A percentile compares a stretch with the other conserved stretches of the same genome.
phyloP scores from a whole-genome alignment of 2,888 invertebrate species.

The Uloborus plumipes region DNA sequence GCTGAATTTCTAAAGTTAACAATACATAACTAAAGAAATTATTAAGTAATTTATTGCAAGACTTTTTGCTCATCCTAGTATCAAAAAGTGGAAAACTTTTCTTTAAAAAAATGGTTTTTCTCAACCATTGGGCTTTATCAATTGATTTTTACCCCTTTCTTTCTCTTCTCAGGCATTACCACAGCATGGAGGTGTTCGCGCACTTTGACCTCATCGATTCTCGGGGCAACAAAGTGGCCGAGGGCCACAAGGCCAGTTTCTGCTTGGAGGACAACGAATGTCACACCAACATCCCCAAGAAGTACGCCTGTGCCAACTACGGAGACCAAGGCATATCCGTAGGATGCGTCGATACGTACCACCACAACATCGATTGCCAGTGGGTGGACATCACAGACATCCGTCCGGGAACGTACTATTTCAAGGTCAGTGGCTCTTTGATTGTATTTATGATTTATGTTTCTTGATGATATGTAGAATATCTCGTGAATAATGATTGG shows the following conservation, averaged over 20 bases:
- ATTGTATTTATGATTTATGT: no score
- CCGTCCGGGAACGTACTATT: constrained; percentile 82
- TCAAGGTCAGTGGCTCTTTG: constrained; percentile 70
- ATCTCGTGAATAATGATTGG: no score
- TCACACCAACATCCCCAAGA: constrained; percentile 79
- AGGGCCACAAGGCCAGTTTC: constrained; percentile 97
- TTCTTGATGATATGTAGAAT: no score
- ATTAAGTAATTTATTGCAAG: no score
- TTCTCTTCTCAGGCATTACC: constrained; percentile 84
- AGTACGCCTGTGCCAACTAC: constrained; percentile 80
- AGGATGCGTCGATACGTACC: constrained; percentile 91
- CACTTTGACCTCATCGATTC: constrained; percentile 89
- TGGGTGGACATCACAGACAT: constrained; percentile 97
- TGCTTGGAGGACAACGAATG: constrained; percentile 96
- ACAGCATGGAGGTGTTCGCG: constrained; percentile 98
- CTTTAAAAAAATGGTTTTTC: no score
- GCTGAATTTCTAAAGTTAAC: no score
- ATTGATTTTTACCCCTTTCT: background rate
- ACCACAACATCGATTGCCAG: constrained; percentile 94
- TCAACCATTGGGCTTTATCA: no score
- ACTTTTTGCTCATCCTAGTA: no score
- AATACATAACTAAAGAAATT: no score
- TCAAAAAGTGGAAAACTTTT: no score
- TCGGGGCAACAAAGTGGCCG: constrained; percentile 82
- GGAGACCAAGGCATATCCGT: constrained; percentile 84